These are phyloP conservation scores for Sminthurinus signatus DNA, from an alignment of 1,140 invertebrate species.

Conservation along the genomic window DNA sequence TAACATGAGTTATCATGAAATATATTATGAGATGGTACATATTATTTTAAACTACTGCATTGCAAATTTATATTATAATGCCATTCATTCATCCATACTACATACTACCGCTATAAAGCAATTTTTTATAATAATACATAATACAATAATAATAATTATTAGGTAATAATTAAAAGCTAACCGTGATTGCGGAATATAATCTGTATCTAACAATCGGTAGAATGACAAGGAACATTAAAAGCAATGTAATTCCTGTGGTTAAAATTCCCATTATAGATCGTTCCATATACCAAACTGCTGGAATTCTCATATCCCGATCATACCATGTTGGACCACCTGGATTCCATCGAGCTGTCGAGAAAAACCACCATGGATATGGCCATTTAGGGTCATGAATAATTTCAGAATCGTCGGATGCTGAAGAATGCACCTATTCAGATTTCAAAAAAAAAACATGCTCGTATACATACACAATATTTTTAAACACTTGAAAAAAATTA, in stretches of 20 bases:
- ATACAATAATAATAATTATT: constrained; percentile 3
- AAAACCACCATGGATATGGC: constrained; percentile 39
- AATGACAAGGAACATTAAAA: constrained; percentile 29
- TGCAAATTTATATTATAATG: no score
- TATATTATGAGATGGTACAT: no score
- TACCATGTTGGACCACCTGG: constrained; percentile 37
- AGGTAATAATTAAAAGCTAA: constrained; percentile 15
- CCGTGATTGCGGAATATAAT: constrained; percentile 29
- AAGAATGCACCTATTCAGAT: no score
- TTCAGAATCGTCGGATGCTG: no score
- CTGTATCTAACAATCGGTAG: constrained; percentile 34
- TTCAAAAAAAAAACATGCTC: no score
- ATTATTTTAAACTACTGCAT: no score
- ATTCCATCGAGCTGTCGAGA: constrained; percentile 29
- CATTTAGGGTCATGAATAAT: constrained; percentile 7
- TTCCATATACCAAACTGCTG: constrained; percentile 24
- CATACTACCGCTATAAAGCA: no score
- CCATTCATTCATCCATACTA: no score
- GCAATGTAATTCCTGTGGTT: constrained; percentile 6
- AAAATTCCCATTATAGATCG: constrained; percentile 26
- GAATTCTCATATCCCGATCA: constrained; percentile 12
- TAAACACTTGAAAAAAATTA: no score
- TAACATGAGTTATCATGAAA: no score
- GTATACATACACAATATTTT: no score
- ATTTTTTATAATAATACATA: no score